phyloP scores from a whole-genome alignment of 2,113 vertebrate species.

The Halcyon senegalensis region DNA sequence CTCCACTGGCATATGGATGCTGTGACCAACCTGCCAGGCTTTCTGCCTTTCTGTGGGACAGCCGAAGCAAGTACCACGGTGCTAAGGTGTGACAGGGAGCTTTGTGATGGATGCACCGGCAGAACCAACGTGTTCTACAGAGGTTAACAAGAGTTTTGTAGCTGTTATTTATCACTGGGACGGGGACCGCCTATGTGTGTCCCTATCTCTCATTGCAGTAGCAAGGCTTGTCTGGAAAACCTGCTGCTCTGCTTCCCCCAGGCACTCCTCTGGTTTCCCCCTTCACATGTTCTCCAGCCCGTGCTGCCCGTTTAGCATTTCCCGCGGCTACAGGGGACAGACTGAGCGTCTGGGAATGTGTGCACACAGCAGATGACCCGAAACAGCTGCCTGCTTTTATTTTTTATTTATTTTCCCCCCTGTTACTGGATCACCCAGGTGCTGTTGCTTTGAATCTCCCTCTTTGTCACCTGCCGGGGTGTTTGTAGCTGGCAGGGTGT shows the following conservation, averaged over 20 bases:
- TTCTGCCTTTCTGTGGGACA: not conserved
- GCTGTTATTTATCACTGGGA: conserved; percentile 13
- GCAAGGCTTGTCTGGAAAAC: not conserved
- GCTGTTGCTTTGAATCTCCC: conserved; percentile 11
- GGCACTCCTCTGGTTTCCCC: not conserved
- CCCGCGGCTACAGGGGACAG: conserved; percentile 1
- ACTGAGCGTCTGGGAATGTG: conserved; percentile 15
- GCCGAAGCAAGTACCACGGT: not conserved
- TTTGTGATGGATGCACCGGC: not conserved
- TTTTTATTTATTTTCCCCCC: not conserved
- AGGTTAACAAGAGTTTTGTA: conserved; percentile 1
- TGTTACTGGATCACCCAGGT: conserved; percentile 4
- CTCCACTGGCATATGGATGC: not conserved
- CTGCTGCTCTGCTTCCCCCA: conserved; percentile 8
- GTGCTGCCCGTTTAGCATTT: conserved; percentile 1
- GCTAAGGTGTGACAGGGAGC: not conserved
- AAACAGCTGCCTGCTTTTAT: not conserved
- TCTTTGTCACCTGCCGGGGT: not conserved
- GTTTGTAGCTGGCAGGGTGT: not conserved
- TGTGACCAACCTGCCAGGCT: fast-evolving
- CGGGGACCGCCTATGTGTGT: not conserved
- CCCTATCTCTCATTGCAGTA: not conserved
- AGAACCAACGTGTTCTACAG: not conserved
- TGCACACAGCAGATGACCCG: not conserved
- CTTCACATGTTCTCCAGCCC: not conserved